Base-by-base conservation (phyloP, 2,113 vertebrate genomes). In the Podarcis muralis region DNA sequence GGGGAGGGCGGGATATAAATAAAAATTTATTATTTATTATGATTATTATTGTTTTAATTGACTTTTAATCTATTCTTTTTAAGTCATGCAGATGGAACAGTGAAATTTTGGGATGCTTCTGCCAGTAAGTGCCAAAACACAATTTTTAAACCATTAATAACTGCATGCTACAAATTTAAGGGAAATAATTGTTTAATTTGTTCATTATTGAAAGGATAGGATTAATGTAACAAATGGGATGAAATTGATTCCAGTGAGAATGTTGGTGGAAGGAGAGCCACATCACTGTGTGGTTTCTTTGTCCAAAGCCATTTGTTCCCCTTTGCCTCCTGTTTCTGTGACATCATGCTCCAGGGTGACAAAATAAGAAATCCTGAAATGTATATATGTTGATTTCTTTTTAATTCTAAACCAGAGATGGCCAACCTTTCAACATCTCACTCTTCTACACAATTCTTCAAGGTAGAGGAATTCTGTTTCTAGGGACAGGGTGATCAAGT, bases 41-140 rank as follows among this genome's bases (percentile, higher is more conserved):
- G n/a, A n/a, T n/a, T n/a, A n/a, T n/a, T n/a, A 66, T 83, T 92
- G 85, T 74, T 95, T 94, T 95, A 96, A 96, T 84, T 92, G 90
- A 93, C 91, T 27, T 90, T 91, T 93, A 92, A 94, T 93, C 94
- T 97, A 92, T 97, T 81, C 30, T 76, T 43, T 96, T 95, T 91
- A 95, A 99, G 99, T 95, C 99, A 99, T 94, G 99, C 99, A 94
- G 99, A 99, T 88, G 99, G 99, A 96, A 98, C 98, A 87, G 96
- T 99, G 93, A 99, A 99, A 94, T 99, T 99, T 97, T 99, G 99
- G 98, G 98, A 98, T 95, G 97, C 97, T 90, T 98, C 98, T 95
- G 97, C 97, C 96, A 97, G 98, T 99, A 98, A 98, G 99, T 98
- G 92, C 92, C 77, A 85, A 82, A 87, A 66, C 68, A 95, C 94